Evolutionary conservation across 1,140 invertebrate species (phyloP), one percentile per base, ranked within the genome.

Genomic region (Saccostrea echinata): DNA sequence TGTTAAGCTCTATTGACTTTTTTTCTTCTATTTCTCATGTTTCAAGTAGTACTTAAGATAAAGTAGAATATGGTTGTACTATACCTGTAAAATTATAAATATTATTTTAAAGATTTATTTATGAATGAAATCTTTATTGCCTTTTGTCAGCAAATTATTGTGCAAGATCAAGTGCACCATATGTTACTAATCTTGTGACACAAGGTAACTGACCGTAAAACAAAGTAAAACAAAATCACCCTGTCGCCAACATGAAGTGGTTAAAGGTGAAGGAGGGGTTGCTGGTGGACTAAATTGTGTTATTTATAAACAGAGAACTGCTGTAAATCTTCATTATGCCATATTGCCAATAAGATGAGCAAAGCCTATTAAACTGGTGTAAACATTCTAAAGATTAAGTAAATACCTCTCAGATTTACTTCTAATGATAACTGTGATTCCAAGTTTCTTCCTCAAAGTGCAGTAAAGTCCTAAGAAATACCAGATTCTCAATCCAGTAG

Each of bases 271-370:
- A 35, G 27, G 24, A 76, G 68, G 27, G 68, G 68, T 30, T 33
- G 68, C 30, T 33, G 24, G 68, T 13, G 68, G 30, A 27, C 30
- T 76, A 30, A 76, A 76, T 76, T 30, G 68, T 27, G 68, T 76
- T 76, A 27, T 76, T 18, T 76, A 76, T 76, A 76, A 76, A 76
- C 30, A 76, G 16, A 76, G 24, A 76, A 11, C 68, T 76, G 68
- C 68, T 33, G 68, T 76, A 76, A 76, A 76, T 76, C 68, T 76
- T 30, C 68, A 76, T 76, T 76, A 76, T 76, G 68, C 68, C 68
- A 76, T 76, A 76, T 76, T 76, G 68, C 68, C 68, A 27, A 76
- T 76, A 27, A 76, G 68, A 76, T 27, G 68, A 76, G 68, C 68
- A 30, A 27, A 76, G 30, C 68, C 68, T 76, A 76, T 76, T 76